Evolutionary conservation across 2,888 invertebrate genomes (phyloP), one percentile per base, ranked within the genome.

Genomic region (Ochropleura leucogaster): DNA sequence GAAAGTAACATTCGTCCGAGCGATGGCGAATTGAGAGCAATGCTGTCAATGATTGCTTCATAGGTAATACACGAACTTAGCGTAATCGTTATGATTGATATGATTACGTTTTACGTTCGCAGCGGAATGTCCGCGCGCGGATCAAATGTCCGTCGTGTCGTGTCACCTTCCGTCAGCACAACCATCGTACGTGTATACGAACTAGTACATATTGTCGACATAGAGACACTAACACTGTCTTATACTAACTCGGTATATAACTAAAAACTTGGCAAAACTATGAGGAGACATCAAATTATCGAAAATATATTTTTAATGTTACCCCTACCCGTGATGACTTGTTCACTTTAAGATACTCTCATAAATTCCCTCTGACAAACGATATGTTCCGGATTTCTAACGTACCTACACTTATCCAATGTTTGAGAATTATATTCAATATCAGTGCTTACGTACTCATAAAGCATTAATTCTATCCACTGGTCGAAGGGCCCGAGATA

Each of bases 31-130:
- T 83, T 73, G 72, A 80, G 74, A 84, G 51, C 83, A 85, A 80
- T 73, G 77, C 83, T 80, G 73, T 72, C 67, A 83, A 72, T 59
- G 47, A 82, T 82, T 82, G 72, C 80, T 68, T 72, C 72, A 82
- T 72, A 76, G 49, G 55, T 79, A 74, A 74, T 74, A 79, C 68
- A 57, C 71, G 60, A 67, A 64, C 55, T 60, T 75, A 63, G 59
- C 60, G 62, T 65, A 72, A 66, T 69, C n/a, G 64, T 51, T 40
- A 51, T 55, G n/a, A 44, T 67, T 69, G 12, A 46, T 40, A n/a
- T 53, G n/a, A 57, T 68, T 53, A 44, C 42, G 51, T 67, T 71
- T 74, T 53, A 47, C 12, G n/a, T 68, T 46, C 53, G 12, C 40
- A 18, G 63, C 65, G 16, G 18, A 46, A 18, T 12, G 12, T 30